These are phyloP conservation scores for Geococcyx californianus DNA, from an alignment of 2,113 vertebrate species.

Conservation along the genomic window DNA sequence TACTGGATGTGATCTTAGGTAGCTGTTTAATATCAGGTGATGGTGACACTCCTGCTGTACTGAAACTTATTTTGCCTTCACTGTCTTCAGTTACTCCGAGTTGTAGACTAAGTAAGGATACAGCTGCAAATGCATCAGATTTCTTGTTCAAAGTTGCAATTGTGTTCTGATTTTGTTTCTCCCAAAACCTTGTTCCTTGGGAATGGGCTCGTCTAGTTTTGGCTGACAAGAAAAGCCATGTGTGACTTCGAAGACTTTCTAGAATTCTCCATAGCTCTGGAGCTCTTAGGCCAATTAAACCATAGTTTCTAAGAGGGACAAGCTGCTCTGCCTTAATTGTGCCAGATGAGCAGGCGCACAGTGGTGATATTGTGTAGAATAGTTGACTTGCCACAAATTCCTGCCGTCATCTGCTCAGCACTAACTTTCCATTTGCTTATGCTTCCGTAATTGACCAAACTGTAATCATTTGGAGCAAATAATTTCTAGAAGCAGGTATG, in stretches of 20 bases:
- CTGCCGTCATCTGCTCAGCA: background rate
- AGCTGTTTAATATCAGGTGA: background rate
- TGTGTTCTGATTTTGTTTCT: background rate
- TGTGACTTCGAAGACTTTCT: background rate
- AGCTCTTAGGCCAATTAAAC: background rate
- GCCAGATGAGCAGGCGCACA: rapidly evolving
- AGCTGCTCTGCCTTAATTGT: background rate
- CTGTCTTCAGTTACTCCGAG: background rate
- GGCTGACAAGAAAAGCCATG: background rate
- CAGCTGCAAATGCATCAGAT: background rate
- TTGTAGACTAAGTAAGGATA: background rate
- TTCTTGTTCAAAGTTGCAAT: background rate
- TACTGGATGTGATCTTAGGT: background rate
- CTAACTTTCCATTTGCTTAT: background rate
- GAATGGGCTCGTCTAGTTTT: background rate
- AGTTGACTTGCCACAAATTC: background rate
- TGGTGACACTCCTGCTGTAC: background rate
- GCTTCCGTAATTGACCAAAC: background rate
- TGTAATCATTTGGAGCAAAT: background rate
- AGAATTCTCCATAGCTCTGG: background rate
- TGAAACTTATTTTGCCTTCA: background rate
- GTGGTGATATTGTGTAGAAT: background rate
- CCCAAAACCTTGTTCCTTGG: background rate
- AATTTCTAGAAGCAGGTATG: background rate
- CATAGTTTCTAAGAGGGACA: background rate